Evolutionary conservation across 2,888 invertebrate genomes (phyloP).

Genomic region (Nysson spinosus): DNA sequence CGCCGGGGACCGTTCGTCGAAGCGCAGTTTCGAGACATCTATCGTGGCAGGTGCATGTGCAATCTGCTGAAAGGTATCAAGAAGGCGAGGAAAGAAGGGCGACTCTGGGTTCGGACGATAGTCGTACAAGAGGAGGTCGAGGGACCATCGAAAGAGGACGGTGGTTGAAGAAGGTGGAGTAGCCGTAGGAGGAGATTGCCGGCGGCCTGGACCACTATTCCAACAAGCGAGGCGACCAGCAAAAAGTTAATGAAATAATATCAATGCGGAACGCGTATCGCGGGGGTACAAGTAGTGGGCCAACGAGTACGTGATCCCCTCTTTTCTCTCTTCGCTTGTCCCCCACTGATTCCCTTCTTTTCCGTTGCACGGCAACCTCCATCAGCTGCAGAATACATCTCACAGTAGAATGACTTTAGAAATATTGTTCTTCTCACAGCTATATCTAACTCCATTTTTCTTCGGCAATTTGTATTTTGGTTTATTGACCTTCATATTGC

Average conservation of each 20-base stretch:
- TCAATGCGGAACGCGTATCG: conserved; percentile 76
- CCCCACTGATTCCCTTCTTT: conserved; percentile 18
- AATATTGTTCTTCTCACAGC: conserved; percentile 18
- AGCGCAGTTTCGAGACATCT: conserved; percentile 54
- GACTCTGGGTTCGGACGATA: conserved; percentile 30
- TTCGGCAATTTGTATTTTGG: too few relatives aligned
- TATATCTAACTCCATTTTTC: neutral
- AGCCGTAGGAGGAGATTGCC: conserved; percentile 58
- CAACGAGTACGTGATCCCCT: conserved; percentile 66
- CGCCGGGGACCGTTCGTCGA: conserved; percentile 34
- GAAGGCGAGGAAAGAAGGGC: conserved; percentile 51
- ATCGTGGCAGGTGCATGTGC: conserved; percentile 60
- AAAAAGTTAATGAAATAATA: conserved; percentile 77
- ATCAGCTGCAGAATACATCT: conserved; percentile 29
- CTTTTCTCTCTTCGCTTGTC: conserved; percentile 7
- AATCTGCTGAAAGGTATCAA: conserved; percentile 50
- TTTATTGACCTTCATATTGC: too few relatives aligned
- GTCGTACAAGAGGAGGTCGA: conserved; percentile 35
- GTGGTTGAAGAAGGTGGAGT: conserved; percentile 47
- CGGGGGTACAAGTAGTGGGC: conserved; percentile 73
- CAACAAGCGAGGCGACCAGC: conserved; percentile 62
- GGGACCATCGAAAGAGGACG: conserved; percentile 27
- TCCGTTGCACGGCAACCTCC: conserved; percentile 21
- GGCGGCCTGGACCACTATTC: conserved; percentile 63
- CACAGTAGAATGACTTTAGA: conserved; percentile 32